Evolutionary conservation across 2,888 invertebrate genomes (phyloP).

Genomic region (Scaptomyza polygonia): DNA sequence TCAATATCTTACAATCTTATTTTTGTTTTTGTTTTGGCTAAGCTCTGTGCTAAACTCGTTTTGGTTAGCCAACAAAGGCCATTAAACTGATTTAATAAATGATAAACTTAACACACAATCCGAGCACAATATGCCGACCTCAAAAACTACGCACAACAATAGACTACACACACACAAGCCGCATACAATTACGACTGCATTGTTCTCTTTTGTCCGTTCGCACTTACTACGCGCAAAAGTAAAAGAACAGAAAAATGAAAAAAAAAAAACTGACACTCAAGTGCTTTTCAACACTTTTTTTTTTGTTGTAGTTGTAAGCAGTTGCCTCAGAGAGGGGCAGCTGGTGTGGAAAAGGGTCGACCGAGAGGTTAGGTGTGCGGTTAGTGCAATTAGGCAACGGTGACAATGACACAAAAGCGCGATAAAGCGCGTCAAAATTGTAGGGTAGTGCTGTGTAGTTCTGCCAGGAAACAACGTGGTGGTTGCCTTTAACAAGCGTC

Average conservation of each 20-base stretch:
- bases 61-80: conserved; percentile 44
- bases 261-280: conserved; percentile 58
- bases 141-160: conserved; percentile 62
- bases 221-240: conserved; percentile 54
- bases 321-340: conserved; percentile 5
- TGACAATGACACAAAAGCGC: conserved; percentile 79
- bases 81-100: conserved; percentile 76
- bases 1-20: too few species aligned
- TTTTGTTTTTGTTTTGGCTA: too few species aligned
- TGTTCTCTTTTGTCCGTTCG: conserved; percentile 64
- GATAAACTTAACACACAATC: conserved; percentile 66
- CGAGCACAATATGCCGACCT: conserved; percentile 56
- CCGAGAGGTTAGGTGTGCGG: conserved; percentile 40
- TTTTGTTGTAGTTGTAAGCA: neutral
- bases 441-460: conserved; percentile 12
- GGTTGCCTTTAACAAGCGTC: conserved; percentile 63
- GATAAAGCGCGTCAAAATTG: conserved; percentile 62
- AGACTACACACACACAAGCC: conserved; percentile 48
- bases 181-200: conserved; percentile 73
- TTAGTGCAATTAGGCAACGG: conserved; percentile 76
- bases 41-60: neutral
- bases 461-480: conserved; percentile 51
- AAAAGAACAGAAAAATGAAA: conserved; percentile 15
- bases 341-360: neutral
- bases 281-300: conserved; percentile 65